Conservation (phyloP, 2,888 invertebrate species). For the Brenthis hecate region DNA sequence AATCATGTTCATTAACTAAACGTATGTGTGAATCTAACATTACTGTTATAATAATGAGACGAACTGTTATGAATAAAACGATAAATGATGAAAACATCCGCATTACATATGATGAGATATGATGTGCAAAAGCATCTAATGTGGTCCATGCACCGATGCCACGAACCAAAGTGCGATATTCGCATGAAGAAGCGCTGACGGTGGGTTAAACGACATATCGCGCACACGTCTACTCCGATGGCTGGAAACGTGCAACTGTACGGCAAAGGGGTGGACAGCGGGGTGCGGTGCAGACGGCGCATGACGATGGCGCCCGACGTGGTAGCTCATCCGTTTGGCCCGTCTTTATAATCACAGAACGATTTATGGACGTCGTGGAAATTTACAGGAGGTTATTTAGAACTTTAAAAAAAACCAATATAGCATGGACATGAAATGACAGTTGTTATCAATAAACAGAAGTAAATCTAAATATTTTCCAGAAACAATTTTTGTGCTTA, state of each 20-base stretch:
- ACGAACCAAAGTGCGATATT: constrained; percentile 78
- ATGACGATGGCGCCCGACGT: constrained; percentile 62
- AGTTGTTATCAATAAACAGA: neutral
- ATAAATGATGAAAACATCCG: constrained; percentile 48
- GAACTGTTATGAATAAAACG: constrained; percentile 43
- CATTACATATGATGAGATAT: constrained; percentile 59
- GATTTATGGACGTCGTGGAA: constrained; percentile 63
- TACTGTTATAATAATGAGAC: constrained; percentile 42
- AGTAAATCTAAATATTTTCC: too few relatives aligned
- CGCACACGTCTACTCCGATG: constrained; percentile 68
- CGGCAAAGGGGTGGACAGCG: constrained; percentile 44
- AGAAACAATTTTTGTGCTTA: too few relatives aligned
- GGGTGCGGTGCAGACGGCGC: constrained; percentile 50
- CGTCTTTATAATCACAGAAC: constrained; percentile 72
- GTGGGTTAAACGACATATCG: constrained; percentile 70
- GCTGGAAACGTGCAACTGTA: constrained; percentile 72
- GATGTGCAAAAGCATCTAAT: constrained; percentile 78
- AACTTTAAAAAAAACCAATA: constrained; percentile 12
- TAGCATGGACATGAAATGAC: neutral
- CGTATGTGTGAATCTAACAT: constrained; percentile 47
- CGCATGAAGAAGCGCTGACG: constrained; percentile 73
- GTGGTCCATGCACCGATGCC: constrained; percentile 80
- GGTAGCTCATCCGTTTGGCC: constrained; percentile 57
- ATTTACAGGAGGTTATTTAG: constrained; percentile 19
- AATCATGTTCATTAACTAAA: constrained; percentile 31